Evolutionary conservation across 2,888 invertebrate genomes (phyloP), one percentile per base, ranked within the genome.

Genomic region (Cheilosia soror): DNA sequence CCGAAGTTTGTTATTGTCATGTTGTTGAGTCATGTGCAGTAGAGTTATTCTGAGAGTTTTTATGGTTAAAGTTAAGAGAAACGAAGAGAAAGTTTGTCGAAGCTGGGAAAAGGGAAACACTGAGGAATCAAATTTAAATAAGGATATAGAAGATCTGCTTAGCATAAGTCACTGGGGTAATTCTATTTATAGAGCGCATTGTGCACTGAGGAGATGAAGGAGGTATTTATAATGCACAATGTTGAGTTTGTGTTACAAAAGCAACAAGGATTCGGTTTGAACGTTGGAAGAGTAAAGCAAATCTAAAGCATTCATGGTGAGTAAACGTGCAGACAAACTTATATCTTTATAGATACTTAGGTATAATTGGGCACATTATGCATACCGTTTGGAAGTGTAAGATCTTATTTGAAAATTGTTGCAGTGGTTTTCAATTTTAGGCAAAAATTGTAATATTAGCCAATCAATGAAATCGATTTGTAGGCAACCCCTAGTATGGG

Each of bases 21-120:
- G 55, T 69, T 4, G 85, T 72, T 57, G 85, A 85, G 81, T 81
- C 85, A 81, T 85, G 85, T 51, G 85, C 76, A 77, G 49, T 37
- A 9, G 37, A 58, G 0, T 5, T 1, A 27, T n/a, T 0, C 29
- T 69, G 60, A 73, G 71, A 62, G 53, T 33, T 53, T 7, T 3
- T 13, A 2, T n/a, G n/a, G n/a, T 15, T 29, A 13, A 57, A 25
- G 31, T 42, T 37, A 40, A 25, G 40, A 55, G 49, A 73, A 40
- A 1, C 3, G n/a, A 65, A 73, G 75, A 65, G 55, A 75, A 40
- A 27, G 40, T 20, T 40, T n/a, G 27, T 9, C 13, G 25, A 27
- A 20, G 27, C 13, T 37, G 37, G 37, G 11, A 51, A 27, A 42
- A 60, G 7, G n/a, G 27, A 40, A 42, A 42, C 4, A 6, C 27